Conservation (phyloP, 1,140 invertebrate species). For the Zaprionus ghesquierei region DNA sequence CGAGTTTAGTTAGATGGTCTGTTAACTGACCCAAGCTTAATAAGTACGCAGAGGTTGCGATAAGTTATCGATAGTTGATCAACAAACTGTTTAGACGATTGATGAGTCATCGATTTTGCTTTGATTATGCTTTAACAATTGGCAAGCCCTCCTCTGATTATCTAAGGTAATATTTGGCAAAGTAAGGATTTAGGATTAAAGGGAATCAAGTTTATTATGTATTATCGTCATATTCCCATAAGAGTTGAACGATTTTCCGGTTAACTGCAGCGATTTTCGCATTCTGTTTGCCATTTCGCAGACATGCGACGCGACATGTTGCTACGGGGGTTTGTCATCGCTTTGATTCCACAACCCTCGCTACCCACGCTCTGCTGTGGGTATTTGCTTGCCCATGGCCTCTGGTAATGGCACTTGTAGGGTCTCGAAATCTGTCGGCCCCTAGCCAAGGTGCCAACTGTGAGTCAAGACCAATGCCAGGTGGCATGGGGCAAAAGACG, state of each 20-base stretch:
- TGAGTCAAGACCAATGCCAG: conserved; percentile 8
- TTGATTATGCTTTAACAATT: no score
- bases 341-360: conserved; percentile 1
- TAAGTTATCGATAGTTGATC: background rate
- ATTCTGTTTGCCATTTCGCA: background rate
- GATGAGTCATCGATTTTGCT: background rate
- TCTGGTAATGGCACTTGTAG: conserved; percentile 54
- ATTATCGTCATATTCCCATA: background rate
- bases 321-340: background rate
- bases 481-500: background rate
- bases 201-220: background rate
- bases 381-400: conserved; percentile 58
- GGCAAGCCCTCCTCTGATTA: no score
- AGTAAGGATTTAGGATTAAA: background rate
- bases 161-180: no score
- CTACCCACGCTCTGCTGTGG: background rate
- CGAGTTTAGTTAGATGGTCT: background rate
- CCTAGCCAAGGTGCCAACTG: conserved; percentile 4
- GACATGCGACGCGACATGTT: background rate
- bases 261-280: background rate
- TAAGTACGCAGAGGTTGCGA: background rate
- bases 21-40: background rate
- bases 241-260: background rate
- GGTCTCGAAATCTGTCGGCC: conserved; percentile 47
- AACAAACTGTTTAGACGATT: background rate